Percentiles rank a stretch among this genome's conserved stretches.
Conservation (phyloP, 2,888 invertebrate species). For the Agrotis clavis region DNA sequence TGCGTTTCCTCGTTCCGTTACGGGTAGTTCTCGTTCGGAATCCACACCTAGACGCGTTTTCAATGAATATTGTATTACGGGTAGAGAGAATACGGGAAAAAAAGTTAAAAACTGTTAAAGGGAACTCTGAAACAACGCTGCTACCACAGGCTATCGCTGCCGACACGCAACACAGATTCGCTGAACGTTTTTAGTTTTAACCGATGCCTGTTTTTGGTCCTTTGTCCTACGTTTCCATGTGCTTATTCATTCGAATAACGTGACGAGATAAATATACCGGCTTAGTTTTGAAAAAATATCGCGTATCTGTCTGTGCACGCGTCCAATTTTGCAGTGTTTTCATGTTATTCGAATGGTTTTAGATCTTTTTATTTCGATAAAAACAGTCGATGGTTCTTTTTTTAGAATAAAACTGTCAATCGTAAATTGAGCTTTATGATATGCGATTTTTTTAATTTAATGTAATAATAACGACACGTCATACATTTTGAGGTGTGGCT, state of each 20-base stretch:
- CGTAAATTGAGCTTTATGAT: background rate
- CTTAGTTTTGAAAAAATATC: conserved; percentile 64
- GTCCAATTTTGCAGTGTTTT: conserved; percentile 46
- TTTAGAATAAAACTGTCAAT: conserved; percentile 9
- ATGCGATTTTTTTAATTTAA: background rate
- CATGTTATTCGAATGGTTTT: conserved; percentile 23
- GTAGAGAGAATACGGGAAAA: conserved; percentile 73
- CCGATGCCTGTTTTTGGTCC: conserved; percentile 68
- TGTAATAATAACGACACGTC: too few species aligned
- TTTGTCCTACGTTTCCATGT: conserved; percentile 74
- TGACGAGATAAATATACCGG: conserved; percentile 74
- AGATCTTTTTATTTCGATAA: conserved; percentile 11
- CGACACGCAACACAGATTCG: conserved; percentile 69
- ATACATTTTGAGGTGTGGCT: background rate
- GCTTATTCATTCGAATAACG: conserved; percentile 75
- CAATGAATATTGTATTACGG: conserved; percentile 80
- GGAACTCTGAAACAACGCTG: conserved; percentile 64
- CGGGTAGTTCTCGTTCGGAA: conserved; percentile 65
- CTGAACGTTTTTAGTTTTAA: conserved; percentile 73
- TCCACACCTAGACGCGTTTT: conserved; percentile 76
- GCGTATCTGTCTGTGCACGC: conserved; percentile 59
- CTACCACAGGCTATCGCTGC: conserved; percentile 68
- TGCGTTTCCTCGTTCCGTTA: conserved; percentile 70
- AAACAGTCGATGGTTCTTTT: background rate
- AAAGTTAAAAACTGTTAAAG: conserved; percentile 72